Conservation (phyloP, 1,140 invertebrate genomes). For the Drosophila paulistorum region DNA sequence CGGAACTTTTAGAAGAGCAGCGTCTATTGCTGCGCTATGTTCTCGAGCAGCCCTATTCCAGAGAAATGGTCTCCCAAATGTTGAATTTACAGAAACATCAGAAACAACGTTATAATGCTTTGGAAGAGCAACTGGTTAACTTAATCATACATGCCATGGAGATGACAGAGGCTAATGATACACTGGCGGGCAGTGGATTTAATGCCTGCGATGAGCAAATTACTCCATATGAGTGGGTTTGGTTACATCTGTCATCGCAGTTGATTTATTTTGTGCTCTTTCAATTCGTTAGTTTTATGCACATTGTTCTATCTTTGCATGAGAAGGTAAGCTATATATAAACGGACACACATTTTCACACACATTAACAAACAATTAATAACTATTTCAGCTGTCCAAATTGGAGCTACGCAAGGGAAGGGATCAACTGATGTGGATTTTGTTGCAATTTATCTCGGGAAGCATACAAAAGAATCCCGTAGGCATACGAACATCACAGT, state of each 20-base stretch:
- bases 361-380: too few species aligned
- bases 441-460: conserved; percentile 98
- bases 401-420: conserved; percentile 93
- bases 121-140: conserved; percentile 97
- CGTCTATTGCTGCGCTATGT: conserved; percentile 94
- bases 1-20: conserved; percentile 95
- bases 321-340: conserved; percentile 88
- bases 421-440: conserved; percentile 98
- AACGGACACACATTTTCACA: background rate
- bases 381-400: conserved; percentile 86
- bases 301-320: conserved; percentile 94
- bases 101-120: conserved; percentile 93
- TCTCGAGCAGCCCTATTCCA: conserved; percentile 96
- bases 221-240: conserved; percentile 86
- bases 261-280: conserved; percentile 98
- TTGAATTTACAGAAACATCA: conserved; percentile 92
- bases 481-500: conserved; percentile 56
- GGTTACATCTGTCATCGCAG: conserved; percentile 97
- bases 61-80: conserved; percentile 98
- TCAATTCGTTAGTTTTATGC: conserved; percentile 96
- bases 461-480: conserved; percentile 97
- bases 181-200: conserved; percentile 69
- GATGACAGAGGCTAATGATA: conserved; percentile 89
- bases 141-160: conserved; percentile 96
- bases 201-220: conserved; percentile 76